Evolutionary conservation across 1,140 invertebrate genomes (phyloP), one percentile per base, ranked within the genome.

Genomic region (Cherax destructor): DNA sequence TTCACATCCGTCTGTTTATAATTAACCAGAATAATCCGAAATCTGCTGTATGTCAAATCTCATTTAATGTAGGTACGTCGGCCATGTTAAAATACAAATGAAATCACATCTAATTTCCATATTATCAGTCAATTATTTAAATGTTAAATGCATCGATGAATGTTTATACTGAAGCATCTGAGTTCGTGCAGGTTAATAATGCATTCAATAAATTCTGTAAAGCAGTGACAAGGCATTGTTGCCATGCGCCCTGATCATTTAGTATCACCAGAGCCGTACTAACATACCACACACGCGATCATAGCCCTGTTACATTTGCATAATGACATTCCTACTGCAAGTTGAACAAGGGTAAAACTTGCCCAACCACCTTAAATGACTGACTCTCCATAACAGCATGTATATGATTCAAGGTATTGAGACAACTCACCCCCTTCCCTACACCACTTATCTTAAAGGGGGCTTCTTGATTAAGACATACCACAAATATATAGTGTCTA

Each of bases 311-410:
- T 77, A 77, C 50, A 56, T 76, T 59, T 56, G 65, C 69, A 72
- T 85, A 85, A 69, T 74, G 65, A 49, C 83, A 69, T 74, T 74
- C 65, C 69, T 72, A 56, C 21, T 85, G 61, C 47, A 50, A 69
- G 61, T 74, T 52, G 24, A 85, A 85, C 83, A 49, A 30, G 52
- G 65, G 30, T 56, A 49, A 74, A n/a, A 50, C 84, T 47, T 76
- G 74, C 84, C 24, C 74, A 18, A 13, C 69, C 61, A 47, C 84
- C 84, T 49, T 47, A 52, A 76, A 56, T 76, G 50, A 50, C 47
- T 52, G 47, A 6, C 50, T 30, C 11, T 5, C 61, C 61, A 65
- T 65, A 65, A 65, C 18, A 21, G 61, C 5, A 6, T 65, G 61
- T 65, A 18, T 65, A 65, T 0, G 61, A 65, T 11, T 65, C 61